Evolutionary conservation across 2,888 invertebrate species (phyloP), one percentile per base, ranked within the genome.

Genomic region (Leptinotarsa haldemani): DNA sequence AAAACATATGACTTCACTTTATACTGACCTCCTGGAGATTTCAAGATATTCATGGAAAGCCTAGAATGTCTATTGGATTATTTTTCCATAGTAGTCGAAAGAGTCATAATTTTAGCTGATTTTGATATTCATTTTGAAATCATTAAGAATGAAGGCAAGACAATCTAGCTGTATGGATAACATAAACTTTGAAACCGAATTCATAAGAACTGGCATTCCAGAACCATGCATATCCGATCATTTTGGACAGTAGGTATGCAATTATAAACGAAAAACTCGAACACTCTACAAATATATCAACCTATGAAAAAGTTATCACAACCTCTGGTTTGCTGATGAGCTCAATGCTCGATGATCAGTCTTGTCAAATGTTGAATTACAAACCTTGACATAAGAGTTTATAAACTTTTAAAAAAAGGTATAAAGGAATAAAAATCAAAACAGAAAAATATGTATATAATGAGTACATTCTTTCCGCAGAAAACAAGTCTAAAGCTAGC

Each of bases 181-280:
- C n/a, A 46, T 40, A 46, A 47, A 46, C 18, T 65, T 47, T 47
- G 65, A 65, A 16, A 40, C 40, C 12, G 47, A 18, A 40, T 20
- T 40, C n/a, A 65, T 47, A 20, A 64, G 40, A 53, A 20, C 53
- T 53, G 64, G 46, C 40, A 46, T 65, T 65, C 65, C 0, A 30
- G 46, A 65, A 65, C 65, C 47, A 65, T 40, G 65, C 0, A 7
- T 30, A 47, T 65, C 20, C 47, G 64, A 65, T 20, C 64, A 65
- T 53, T 53, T 18, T 20, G 53, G 4, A 18, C 53, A 53, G n/a
- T n/a, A n/a, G n/a, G n/a, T 53, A 53, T 53, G 53, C 20, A n/a
- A 53, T 53, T 3, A 18, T 20, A 53, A n/a, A 53, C 53, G 7
- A 53, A 53, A 53, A 53, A 20, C 13, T 48, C 4, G 16, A 48